A percentile compares a stretch with the other conserved stretches of the same genome.
phyloP scores from a whole-genome alignment of 2,113 vertebrate genomes.

The Glaucomys volans region DNA sequence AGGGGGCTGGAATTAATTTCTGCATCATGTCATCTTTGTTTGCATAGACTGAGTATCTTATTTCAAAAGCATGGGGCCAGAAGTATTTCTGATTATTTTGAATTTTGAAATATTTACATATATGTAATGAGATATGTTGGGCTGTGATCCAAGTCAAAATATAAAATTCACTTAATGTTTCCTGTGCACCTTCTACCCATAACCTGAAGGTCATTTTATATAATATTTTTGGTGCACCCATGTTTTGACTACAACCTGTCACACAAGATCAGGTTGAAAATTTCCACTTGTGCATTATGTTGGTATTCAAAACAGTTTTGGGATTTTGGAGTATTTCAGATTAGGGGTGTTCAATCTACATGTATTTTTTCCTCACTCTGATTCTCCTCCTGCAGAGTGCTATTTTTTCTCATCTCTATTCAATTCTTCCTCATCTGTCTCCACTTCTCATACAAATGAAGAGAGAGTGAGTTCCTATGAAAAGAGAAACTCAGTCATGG shows the following conservation, averaged over 20 bases:
- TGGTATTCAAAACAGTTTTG: not conserved
- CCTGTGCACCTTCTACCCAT: not conserved
- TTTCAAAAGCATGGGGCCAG: not conserved
- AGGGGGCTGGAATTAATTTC: not conserved
- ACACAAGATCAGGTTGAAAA: not conserved
- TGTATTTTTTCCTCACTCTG: slow-evolving; percentile 12
- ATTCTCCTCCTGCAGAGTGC: not conserved
- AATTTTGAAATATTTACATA: not conserved
- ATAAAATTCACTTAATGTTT: not conserved
- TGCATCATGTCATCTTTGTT: not conserved
- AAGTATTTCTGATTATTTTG: not conserved
- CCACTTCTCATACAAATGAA: not conserved
- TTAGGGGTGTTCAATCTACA: not conserved
- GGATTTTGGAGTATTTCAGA: not conserved
- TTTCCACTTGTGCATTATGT: not conserved
- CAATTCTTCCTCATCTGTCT: not conserved
- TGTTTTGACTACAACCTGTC: not conserved
- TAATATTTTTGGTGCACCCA: not conserved
- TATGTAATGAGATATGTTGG: not conserved
- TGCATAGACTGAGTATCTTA: not conserved
- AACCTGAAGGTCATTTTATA: not conserved
- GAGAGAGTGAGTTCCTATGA: not conserved
- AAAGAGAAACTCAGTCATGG: slow-evolving; percentile 56
- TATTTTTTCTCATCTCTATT: not conserved
- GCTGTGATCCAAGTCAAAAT: not conserved